A percentile compares a stretch with the other conserved stretches of the same genome.
Evolutionary conservation across 2,797 vertebrate species (phyloP).

Genomic region (Simalia tracyae): DNA sequence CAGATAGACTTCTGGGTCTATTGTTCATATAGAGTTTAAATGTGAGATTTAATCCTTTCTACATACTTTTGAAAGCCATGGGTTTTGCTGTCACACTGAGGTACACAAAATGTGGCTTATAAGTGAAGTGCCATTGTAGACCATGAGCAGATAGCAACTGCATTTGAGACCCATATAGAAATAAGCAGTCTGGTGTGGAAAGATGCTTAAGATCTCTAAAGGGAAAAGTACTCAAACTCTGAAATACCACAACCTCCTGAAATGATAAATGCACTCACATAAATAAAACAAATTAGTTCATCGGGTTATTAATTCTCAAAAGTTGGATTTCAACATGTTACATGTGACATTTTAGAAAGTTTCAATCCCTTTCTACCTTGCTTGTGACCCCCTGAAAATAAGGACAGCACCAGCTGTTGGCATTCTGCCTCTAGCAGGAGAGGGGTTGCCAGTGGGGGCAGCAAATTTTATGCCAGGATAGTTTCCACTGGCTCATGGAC

Average conservation of each 20-base stretch:
- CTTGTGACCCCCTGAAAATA: neutral
- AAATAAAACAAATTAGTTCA: neutral
- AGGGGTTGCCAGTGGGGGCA: neutral
- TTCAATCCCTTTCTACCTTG: neutral
- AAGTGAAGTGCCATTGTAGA: constrained; percentile 37
- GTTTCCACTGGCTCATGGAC: neutral
- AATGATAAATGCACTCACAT: neutral
- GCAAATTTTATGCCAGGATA: neutral
- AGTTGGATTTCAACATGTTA: neutral
- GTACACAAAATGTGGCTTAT: constrained; percentile 37
- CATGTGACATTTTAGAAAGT: neutral
- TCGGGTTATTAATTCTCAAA: neutral
- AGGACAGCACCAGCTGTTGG: neutral
- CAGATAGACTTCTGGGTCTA: neutral
- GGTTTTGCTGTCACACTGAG: constrained; percentile 39
- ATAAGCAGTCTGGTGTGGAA: constrained; percentile 49
- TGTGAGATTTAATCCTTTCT: constrained; percentile 35
- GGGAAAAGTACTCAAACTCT: constrained; percentile 44
- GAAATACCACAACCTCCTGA: neutral
- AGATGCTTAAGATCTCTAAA: constrained; percentile 56
- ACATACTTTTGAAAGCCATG: constrained; percentile 29
- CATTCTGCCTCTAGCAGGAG: neutral
- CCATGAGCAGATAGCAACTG: constrained; percentile 42
- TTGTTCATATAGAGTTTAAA: constrained; percentile 30
- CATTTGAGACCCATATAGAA: constrained; percentile 34